Base-by-base conservation (phyloP, 2,113 vertebrate species). In the Phaetusa simplex region DNA sequence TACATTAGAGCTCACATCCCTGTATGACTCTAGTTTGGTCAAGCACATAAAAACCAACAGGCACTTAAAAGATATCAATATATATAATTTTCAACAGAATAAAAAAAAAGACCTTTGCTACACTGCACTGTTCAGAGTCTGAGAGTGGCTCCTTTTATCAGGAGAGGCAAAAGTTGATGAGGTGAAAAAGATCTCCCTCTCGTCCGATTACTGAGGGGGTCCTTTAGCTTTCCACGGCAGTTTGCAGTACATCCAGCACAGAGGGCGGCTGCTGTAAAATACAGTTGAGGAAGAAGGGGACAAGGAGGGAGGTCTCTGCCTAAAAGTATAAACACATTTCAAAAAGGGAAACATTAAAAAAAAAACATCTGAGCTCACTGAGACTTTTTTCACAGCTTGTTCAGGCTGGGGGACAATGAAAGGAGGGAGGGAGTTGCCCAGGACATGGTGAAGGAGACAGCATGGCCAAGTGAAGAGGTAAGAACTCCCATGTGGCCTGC, bases 181-280 rank as follows among this genome's bases (percentile, higher is more conserved):
- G 8, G 14, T 24, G 23, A 73, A 58, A 45, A 92, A 72, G 52
- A 82, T 56, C 22, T 53, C 14, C 29, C 27, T 62, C 45, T 30
- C 3, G 1, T n/a, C 21, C 4, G 3, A 19, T 34, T 47, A 73
- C 20, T 0, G 0, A 85, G 22, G 22, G 15, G 9, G 8, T 64
- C 62, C 61, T 82, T 72, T 9, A 72, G 59, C 12, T 66, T 61
- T 45, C 52, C 82, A 45, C 2, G 2, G 52, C 21, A 34, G 16
- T 15, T 5, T 49, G 64, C 50, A 66, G 34, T 11, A 45, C 11
- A 67, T 17, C 29, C 50, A 82, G 27, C 47, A 45, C 18, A 45
- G 23, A 14, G 15, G 36, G 26, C 3, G 18, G 62, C 23, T 22
- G 10, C 27, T 1, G 0, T 38, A 82, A 76, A 82, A 82, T 5